phyloP scores from a whole-genome alignment of 2,888 invertebrate species.

The Nymphalis polychloros region DNA sequence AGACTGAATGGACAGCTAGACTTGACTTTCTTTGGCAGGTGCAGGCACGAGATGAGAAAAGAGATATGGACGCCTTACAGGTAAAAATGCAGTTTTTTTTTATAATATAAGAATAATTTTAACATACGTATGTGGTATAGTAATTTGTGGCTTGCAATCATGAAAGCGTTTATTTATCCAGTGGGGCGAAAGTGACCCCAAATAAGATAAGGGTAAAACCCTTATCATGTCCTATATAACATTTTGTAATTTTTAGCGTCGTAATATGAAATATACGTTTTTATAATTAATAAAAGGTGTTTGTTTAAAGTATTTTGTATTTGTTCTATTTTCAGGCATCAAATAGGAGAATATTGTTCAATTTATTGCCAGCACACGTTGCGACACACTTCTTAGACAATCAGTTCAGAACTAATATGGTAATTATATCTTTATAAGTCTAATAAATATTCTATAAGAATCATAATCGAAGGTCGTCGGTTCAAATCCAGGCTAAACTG shows the following conservation, averaged over 20 bases:
- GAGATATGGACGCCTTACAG: slow-evolving; percentile 95
- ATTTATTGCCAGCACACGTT: slow-evolving; percentile 94
- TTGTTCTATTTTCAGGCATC: slow-evolving; percentile 81
- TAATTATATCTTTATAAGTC: slow-evolving; percentile 46
- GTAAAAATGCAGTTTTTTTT: slow-evolving; percentile 41
- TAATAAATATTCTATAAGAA: neutral
- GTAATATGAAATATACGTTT: no score
- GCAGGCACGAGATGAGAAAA: slow-evolving; percentile 94
- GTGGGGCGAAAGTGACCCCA: no score
- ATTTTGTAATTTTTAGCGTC: no score
- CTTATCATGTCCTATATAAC: no score
- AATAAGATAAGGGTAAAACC: no score
- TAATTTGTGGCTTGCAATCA: no score
- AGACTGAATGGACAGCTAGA: slow-evolving; percentile 95
- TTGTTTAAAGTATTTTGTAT: neutral
- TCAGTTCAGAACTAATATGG: slow-evolving; percentile 93
- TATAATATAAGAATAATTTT: neutral
- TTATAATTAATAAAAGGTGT: no score
- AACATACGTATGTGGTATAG: no score
- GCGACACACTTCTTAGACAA: slow-evolving; percentile 95
- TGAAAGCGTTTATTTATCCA: no score
- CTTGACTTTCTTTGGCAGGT: slow-evolving; percentile 91
- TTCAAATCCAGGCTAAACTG: no score
- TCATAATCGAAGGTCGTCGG: neutral
- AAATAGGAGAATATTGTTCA: slow-evolving; percentile 93